phyloP scores from a whole-genome alignment of 2,888 invertebrate species.

The Buathra laborator region DNA sequence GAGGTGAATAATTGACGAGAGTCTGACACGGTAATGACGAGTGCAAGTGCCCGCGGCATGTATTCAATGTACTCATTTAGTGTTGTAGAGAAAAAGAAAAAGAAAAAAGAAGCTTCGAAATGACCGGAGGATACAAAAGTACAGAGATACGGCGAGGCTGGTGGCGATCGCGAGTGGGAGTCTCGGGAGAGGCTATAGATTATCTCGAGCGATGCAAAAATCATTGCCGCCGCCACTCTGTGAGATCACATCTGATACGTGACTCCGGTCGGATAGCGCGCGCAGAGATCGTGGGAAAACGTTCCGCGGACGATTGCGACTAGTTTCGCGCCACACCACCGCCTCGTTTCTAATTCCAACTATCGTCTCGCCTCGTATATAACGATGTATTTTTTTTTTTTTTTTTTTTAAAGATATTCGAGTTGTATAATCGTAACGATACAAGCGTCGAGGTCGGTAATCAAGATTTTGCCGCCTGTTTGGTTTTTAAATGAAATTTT shows the following conservation, averaged over 20 bases:
- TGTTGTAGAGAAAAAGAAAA: background rate
- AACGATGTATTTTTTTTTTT: background rate
- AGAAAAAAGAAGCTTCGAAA: conserved; percentile 2
- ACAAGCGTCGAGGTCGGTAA: background rate
- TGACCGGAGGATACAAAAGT: conserved; percentile 1
- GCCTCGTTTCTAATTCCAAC: conserved; percentile 52
- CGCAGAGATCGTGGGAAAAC: conserved; percentile 71
- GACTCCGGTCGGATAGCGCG: conserved; percentile 49
- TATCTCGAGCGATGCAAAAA: conserved; percentile 75
- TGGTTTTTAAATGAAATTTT: too few relatives aligned
- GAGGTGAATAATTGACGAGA: background rate
- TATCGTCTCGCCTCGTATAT: conserved; percentile 34
- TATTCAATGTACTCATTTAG: conserved; percentile 8
- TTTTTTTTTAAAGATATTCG: conserved; percentile 42
- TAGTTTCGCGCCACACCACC: conserved; percentile 50
- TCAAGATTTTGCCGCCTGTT: too few relatives aligned
- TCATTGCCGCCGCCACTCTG: conserved; percentile 66
- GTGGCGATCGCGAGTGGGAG: conserved; percentile 29
- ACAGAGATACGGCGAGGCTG: conserved; percentile 14
- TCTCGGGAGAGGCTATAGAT: conserved; percentile 66
- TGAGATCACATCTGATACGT: conserved; percentile 73
- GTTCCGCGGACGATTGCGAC: conserved; percentile 65
- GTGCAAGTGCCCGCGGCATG: conserved; percentile 9
- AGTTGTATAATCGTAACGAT: background rate
- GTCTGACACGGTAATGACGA: conserved; percentile 15